Conservation (phyloP, 2,113 vertebrate species). For the Corythornis vintsioides region DNA sequence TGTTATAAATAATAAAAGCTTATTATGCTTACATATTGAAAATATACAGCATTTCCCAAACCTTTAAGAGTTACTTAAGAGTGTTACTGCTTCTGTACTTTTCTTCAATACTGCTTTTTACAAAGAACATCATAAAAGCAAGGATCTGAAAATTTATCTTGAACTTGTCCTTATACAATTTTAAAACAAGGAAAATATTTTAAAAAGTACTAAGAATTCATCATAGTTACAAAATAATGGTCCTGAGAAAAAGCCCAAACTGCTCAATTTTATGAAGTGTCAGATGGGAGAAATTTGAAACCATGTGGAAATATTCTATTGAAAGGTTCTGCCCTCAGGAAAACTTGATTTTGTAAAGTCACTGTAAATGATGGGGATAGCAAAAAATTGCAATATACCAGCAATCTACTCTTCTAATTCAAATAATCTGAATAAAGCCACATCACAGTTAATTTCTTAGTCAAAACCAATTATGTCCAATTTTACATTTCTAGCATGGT, state of each 20-base stretch:
- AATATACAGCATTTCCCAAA: background rate
- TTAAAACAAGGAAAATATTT: background rate
- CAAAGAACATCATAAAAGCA: background rate
- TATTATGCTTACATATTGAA: background rate
- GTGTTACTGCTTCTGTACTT: background rate
- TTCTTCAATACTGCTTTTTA: background rate
- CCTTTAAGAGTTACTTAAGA: fast-evolving
- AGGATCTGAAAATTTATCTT: background rate
- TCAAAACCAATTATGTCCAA: background rate
- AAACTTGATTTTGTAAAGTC: background rate
- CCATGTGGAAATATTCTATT: background rate
- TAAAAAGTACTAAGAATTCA: background rate
- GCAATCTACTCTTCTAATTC: background rate
- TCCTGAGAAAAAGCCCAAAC: background rate
- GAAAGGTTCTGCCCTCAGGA: slow-evolving; percentile 7
- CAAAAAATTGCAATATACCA: background rate
- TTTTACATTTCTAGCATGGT: background rate
- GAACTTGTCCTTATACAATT: background rate
- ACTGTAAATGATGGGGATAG: background rate
- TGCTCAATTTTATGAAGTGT: background rate
- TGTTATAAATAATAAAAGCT: background rate
- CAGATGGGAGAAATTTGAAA: background rate
- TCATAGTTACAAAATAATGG: background rate
- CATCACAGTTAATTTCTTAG: background rate
- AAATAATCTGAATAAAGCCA: background rate